These are phyloP conservation scores for Melanophora roralis DNA, from an alignment of 2,888 invertebrate species.

Conservation along the genomic window DNA sequence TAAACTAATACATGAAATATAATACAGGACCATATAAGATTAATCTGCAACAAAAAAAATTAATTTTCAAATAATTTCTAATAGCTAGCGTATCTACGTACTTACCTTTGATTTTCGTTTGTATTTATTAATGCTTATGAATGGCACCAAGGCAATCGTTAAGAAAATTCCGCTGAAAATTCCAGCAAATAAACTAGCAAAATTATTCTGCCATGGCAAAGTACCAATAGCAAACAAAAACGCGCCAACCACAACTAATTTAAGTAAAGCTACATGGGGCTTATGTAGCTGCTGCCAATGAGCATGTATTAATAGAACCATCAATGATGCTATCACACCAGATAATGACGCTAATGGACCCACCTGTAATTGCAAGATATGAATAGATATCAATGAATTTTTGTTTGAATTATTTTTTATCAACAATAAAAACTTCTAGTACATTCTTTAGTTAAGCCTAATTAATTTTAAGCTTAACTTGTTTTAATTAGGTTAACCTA, in stretches of 20 bases:
- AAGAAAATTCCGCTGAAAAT: slow-evolving; percentile 95
- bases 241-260: slow-evolving; percentile 85
- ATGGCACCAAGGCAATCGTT: slow-evolving; percentile 95
- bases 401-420: no score
- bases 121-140: slow-evolving; percentile 93
- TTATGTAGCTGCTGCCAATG: slow-evolving; percentile 92
- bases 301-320: slow-evolving; percentile 82
- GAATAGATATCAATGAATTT: no score
- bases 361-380: slow-evolving; percentile 83
- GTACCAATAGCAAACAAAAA: slow-evolving; percentile 91
- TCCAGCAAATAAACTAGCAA: slow-evolving; percentile 95
- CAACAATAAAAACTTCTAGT: no score
- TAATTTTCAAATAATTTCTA: background rate
- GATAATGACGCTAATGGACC: slow-evolving; percentile 98
- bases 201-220: slow-evolving; percentile 99
- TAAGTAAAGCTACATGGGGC: slow-evolving; percentile 89
- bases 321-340: slow-evolving; percentile 94
- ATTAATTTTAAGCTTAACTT: no score
- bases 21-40: slow-evolving; percentile 81
- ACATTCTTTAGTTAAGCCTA: no score
- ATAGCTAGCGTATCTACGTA: background rate
- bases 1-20: slow-evolving; percentile 76
- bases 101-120: slow-evolving; percentile 88
- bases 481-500: no score
- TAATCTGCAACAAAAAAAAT: slow-evolving; percentile 73